Evolutionary conservation across 1,140 invertebrate species (phyloP), one percentile per base, ranked within the genome.

Genomic region (Parasteatoda tepidariorum): DNA sequence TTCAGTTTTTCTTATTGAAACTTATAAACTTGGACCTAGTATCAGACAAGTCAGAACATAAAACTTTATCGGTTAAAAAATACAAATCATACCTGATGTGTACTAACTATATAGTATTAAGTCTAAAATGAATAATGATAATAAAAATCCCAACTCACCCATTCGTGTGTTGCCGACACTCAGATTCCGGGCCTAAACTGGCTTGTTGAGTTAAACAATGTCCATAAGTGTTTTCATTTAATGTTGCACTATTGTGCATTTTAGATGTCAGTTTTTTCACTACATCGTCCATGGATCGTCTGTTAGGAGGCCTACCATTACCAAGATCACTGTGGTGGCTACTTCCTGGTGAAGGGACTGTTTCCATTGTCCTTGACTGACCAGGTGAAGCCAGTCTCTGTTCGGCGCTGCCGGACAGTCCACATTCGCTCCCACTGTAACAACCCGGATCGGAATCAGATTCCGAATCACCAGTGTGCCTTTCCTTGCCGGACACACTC

Each of bases 211-310:
- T n/a, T 11, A 28, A 18, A 59, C 54, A 38, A 3, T 33, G 55
- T 61, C 64, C 68, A 15, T 41, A 54, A 57, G 22, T 7, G 13
- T 54, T 68, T 41, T 84, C 83, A 55, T 48, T 92, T 9, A 86
- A 82, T 61, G 92, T 91, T 15, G 92, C 92, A 86, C 92, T 93
- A 87, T 91, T 92, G 88, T 93, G 93, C 91, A 94, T 94, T 89
- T 95, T 95, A 78, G 93, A 94, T 68, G 94, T 94, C 85, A 95
- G 90, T 87, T 93, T 91, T 88, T 95, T 95, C n/a, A 95, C 90
- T 6, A 95, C 94, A 90, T 95, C 93, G 90, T 95, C 94, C 94
- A 95, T 95, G n/a, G 94, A 93, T 86, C 84, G 76, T 62, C 85
- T 81, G 70, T 71, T 68, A 28, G 74, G 83, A 26, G 79, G 83